Base-by-base conservation (phyloP, 2,888 invertebrate genomes). In the Hydrotaea cyrtoneurina region DNA sequence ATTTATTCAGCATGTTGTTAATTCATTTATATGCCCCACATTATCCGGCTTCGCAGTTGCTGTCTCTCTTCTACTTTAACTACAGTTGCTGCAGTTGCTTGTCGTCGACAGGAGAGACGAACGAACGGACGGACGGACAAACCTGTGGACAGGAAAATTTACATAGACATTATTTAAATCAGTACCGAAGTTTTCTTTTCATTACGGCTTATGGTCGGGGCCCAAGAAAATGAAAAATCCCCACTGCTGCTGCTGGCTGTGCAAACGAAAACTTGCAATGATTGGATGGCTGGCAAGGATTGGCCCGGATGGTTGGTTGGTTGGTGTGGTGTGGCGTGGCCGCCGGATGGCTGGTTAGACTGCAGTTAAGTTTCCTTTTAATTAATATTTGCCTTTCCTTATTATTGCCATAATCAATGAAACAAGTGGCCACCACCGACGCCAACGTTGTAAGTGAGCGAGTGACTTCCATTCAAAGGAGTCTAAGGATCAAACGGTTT, bases 1-100 rank as follows among this genome's bases (percentile, higher is more conserved):
- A 89, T 90, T 91, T 90, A 90, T 90, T 90, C 90, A 89, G 89
- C 88, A 86, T 87, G 86, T 88, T 90, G 90, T 89, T 91, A 91
- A 90, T 91, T 91, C 89, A 89, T 89, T 90, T 91, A 91, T 89
- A 88, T 75, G 78, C 64, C 72, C 75, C 46, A 46, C 78, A 81
- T 81, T 72, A 81, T 81, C 13, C 75, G 31, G 31, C 64, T 64
- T 57, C 64, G 15, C n/a, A n/a, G n/a, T n/a, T 74, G 74, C 31
- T 62, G 31, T 62, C 39, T 43, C 31, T 7, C 7, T 31, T 4
- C 31, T 7, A 31, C 31, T 31, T 31, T 31, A 2, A 31, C 31
- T 31, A 4, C 31, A 31, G 7, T 31, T 31, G 31, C 31, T 23
- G 66, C 21, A 36, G 19, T 39, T 21, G 0, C 19, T 21, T 43